Conservation (phyloP, 2,113 vertebrate genomes). For the Dipodomys ordii region DNA sequence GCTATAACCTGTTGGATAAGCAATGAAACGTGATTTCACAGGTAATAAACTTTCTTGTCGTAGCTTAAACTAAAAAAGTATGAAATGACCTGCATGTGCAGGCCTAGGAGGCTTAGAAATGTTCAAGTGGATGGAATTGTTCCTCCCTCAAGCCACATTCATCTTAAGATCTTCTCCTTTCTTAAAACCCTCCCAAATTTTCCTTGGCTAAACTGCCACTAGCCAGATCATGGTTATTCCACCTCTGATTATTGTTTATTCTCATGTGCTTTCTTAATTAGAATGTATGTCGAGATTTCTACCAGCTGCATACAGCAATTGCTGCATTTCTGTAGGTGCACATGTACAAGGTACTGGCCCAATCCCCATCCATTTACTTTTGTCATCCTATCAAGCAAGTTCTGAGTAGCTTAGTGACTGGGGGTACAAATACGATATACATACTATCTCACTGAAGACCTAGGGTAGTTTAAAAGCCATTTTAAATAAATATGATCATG, state of each 20-base stretch:
- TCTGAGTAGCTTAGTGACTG: background rate
- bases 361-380: background rate
- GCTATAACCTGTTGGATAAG: background rate
- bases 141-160: background rate
- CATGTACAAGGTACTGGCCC: background rate
- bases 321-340: background rate
- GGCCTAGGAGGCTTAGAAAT: background rate
- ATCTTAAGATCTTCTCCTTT: constrained; percentile 5
- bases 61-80: background rate
- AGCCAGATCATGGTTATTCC: background rate
- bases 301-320: background rate
- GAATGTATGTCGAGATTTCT: background rate
- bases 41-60: background rate
- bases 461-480: background rate
- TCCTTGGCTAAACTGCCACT: background rate
- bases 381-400: background rate
- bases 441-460: background rate
- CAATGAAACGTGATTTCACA: background rate
- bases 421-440: background rate
- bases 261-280: background rate
- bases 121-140: background rate
- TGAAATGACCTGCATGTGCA: background rate
- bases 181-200: background rate
- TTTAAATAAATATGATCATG: constrained; percentile 2
- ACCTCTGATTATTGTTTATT: background rate